These are phyloP conservation scores for Rafetus swinhoei DNA, from an alignment of 2,113 vertebrate species.

Conservation along the genomic window DNA sequence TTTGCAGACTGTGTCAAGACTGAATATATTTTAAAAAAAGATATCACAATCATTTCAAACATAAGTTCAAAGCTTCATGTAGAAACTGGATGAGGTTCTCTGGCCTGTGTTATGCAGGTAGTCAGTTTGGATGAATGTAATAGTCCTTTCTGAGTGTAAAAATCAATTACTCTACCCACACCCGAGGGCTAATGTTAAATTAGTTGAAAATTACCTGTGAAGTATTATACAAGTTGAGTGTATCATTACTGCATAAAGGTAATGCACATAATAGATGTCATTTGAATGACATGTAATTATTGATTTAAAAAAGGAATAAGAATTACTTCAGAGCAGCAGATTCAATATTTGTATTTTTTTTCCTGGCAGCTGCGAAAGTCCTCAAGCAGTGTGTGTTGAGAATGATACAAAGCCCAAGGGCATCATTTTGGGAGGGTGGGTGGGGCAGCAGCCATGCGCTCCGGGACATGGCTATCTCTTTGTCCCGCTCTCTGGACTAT, in stretches of 20 bases:
- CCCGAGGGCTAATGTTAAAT: neutral
- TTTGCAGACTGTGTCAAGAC: neutral
- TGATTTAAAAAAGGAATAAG: neutral
- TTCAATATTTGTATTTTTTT: neutral
- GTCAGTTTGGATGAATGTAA: neutral
- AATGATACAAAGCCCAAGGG: neutral
- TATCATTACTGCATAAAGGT: neutral
- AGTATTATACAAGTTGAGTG: neutral
- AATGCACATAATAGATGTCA: neutral
- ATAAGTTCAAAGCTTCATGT: neutral
- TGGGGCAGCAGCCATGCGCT: too few species aligned
- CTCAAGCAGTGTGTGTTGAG: neutral
- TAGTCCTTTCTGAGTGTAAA: neutral
- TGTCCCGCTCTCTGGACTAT: too few species aligned
- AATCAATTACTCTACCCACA: neutral
- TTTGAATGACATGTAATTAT: neutral
- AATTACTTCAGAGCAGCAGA: neutral
- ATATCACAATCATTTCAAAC: neutral
- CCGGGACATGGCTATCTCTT: too few species aligned
- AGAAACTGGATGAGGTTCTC: neutral
- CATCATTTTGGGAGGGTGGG: too few species aligned
- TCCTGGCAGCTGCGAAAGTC: neutral
- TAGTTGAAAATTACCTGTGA: neutral
- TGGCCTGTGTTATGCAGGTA: neutral
- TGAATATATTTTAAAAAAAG: neutral